Conservation (phyloP, 2,113 vertebrate genomes). For the Pollachius pollachius region DNA sequence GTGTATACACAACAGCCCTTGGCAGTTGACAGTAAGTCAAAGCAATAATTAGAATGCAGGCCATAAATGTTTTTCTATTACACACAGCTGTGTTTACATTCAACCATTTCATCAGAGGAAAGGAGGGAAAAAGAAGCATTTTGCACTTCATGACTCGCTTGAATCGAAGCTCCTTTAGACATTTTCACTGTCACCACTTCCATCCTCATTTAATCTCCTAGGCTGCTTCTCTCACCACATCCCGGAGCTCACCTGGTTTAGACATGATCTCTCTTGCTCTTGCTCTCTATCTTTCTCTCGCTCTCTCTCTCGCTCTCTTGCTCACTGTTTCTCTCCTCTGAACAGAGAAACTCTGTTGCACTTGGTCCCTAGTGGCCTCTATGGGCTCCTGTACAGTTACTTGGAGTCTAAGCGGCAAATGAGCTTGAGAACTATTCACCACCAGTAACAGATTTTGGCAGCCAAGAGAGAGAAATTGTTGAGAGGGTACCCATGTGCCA, state of each 20-base stretch:
- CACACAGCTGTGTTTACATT: conserved; percentile 68
- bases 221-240: not conserved
- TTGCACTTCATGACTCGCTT: not conserved
- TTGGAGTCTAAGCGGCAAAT: conserved; percentile 16
- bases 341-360: conserved; percentile 29
- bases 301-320: not conserved
- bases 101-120: conserved; percentile 43
- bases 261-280: not conserved
- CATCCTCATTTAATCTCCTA: conserved; percentile 13
- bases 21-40: conserved; percentile 54
- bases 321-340: not conserved
- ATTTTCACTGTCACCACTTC: conserved; percentile 19
- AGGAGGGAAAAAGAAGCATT: conserved; percentile 31
- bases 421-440: conserved; percentile 31
- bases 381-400: conserved; percentile 10
- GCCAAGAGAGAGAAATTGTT: conserved; percentile 9
- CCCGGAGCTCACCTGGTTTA: conserved; percentile 14
- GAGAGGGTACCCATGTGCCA: conserved; percentile 26
- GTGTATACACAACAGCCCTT: conserved; percentile 63
- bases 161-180: not conserved
- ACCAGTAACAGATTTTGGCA: conserved; percentile 28
- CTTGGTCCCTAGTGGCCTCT: conserved; percentile 1
- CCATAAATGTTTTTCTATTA: conserved; percentile 55
- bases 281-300: conserved; percentile 5
- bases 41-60: conserved; percentile 64